Evolutionary conservation across 2,888 invertebrate species (phyloP).

Genomic region (Margaritifera margaritifera): DNA sequence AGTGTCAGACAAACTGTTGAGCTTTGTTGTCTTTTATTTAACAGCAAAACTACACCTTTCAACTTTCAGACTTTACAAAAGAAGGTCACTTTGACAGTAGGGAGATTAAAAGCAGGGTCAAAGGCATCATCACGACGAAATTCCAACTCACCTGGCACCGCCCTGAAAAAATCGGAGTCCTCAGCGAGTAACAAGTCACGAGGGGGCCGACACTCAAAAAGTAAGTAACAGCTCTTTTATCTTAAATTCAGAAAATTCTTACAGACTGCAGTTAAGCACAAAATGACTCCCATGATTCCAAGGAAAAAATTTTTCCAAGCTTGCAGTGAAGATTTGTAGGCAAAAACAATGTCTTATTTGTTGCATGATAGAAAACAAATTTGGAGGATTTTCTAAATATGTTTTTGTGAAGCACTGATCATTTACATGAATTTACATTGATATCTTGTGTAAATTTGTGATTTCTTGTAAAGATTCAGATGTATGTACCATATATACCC

Average conservation of each 20-base stretch:
- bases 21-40: too few relatives aligned
- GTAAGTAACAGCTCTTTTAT: conserved; percentile 44
- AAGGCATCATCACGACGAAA: conserved; percentile 65
- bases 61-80: conserved; percentile 81
- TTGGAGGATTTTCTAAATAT: conserved; percentile 1
- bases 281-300: too few relatives aligned
- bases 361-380: not conserved
- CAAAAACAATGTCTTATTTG: too few relatives aligned
- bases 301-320: not conserved
- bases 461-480: too few relatives aligned
- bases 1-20: too few relatives aligned
- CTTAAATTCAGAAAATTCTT: not conserved
- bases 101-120: conserved; percentile 84
- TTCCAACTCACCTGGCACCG: conserved; percentile 57
- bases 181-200: conserved; percentile 65
- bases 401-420: not conserved
- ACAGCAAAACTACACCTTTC: too few relatives aligned
- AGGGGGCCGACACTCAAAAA: conserved; percentile 66
- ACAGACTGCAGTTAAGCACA: too few relatives aligned
- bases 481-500: too few relatives aligned
- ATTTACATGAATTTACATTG: too few relatives aligned
- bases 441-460: too few relatives aligned
- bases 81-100: conserved; percentile 87
- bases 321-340: not conserved
- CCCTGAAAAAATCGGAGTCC: conserved; percentile 68